A percentile compares a stretch with the other conserved stretches of the same genome.
phyloP scores from a whole-genome alignment of 2,888 invertebrate genomes.

The Archips xylosteana region DNA sequence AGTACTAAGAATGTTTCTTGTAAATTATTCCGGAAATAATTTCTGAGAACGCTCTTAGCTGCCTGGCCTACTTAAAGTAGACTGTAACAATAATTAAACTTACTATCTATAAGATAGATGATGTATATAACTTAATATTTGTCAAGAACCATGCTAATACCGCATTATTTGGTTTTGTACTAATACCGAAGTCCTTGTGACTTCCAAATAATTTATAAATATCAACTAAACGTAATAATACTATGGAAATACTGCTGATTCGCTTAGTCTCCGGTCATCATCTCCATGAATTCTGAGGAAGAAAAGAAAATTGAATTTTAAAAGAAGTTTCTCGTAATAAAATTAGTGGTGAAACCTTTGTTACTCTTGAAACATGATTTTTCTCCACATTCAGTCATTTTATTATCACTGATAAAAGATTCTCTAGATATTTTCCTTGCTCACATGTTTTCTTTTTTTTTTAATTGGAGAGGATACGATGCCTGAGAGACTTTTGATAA shows the following conservation, averaged over 20 bases:
- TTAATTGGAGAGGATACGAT: slow-evolving; percentile 14
- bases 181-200: slow-evolving; percentile 68
- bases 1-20: slow-evolving; percentile 59
- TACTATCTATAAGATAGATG: slow-evolving; percentile 80
- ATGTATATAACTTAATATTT: slow-evolving; percentile 52
- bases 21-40: slow-evolving; percentile 81
- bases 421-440: too few species aligned
- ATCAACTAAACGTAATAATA: slow-evolving; percentile 67
- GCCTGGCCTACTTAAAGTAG: slow-evolving; percentile 54
- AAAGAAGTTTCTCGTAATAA: too few species aligned
- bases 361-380: too few species aligned
- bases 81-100: slow-evolving; percentile 51
- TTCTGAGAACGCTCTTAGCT: slow-evolving; percentile 66
- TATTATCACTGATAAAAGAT: too few species aligned
- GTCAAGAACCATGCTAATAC: slow-evolving; percentile 73
- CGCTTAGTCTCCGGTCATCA: slow-evolving; percentile 95
- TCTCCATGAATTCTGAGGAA: slow-evolving; percentile 95
- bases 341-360: too few species aligned
- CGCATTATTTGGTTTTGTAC: slow-evolving; percentile 77
- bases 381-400: too few species aligned
- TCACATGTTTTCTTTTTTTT: too few species aligned
- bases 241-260: slow-evolving; percentile 52
- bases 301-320: slow-evolving; percentile 45
- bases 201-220: slow-evolving; percentile 66
- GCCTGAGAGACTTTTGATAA: too few species aligned